Base-by-base conservation (phyloP, 2,888 invertebrate genomes). In the Cerastis leucographa region DNA sequence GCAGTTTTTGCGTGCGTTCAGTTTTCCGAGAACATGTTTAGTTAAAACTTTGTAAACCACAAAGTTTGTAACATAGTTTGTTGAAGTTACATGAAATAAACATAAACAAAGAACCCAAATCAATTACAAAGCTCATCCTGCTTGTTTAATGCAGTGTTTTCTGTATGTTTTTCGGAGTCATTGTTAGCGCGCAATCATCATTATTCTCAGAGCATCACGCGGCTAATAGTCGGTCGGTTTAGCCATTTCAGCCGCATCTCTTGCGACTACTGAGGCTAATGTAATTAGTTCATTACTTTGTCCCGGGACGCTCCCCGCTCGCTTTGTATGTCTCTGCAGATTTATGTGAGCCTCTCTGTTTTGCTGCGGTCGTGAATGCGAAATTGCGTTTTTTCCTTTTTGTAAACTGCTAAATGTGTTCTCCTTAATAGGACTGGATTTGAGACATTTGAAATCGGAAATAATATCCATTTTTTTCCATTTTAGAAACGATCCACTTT, bases 271-370 rank as follows among this genome's bases (percentile, higher is more conserved):
- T 90, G 91, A 91, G 90, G 92, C 93, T 95, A 96, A 96, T 96
- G 95, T 95, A 94, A 96, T 96, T 96, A 95, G 94, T 94, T 95
- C 94, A 95, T 95, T 96, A 95, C 95, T 95, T 94, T 93, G 92
- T 93, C 93, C 93, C 91, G 91, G 89, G 91, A 90, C 90, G 90
- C 88, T 90, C 91, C 90, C 89, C 91, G 87, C 89, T 87, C 91
- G 90, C 91, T 93, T 92, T 92, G 93, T 91, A 91, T 91, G 92
- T 92, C 91, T 92, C 92, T 88, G 85, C 92, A 93, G 94, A 95
- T 95, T 94, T 95, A 94, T 95, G 92, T 91, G 91, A 90, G 88
- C 89, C 91, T 89, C 89, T 87, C 92, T 93, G 91, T 93, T 93
- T 93, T 91, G 91, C 91, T 91, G 91, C 89, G 90, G 89, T 90